Evolutionary conservation across 2,113 vertebrate genomes (phyloP).

Genomic region (Casuarius casuarius): DNA sequence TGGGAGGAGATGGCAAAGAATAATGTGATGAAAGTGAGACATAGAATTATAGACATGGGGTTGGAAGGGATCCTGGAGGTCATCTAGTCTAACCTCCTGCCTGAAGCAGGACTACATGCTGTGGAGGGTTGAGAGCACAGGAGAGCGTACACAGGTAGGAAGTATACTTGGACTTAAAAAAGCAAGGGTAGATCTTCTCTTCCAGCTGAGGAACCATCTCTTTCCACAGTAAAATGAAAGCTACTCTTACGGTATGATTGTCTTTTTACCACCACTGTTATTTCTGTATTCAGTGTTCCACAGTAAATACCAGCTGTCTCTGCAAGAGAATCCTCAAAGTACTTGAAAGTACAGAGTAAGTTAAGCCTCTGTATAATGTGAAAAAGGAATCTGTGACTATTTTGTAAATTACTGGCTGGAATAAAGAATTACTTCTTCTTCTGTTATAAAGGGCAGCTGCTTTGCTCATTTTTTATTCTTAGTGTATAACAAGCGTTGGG

Average conservation of each 20-base stretch:
- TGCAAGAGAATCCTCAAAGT: not conserved
- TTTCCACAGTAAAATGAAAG: not conserved
- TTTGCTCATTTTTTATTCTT: not conserved
- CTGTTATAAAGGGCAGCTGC: not conserved
- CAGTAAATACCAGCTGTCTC: not conserved
- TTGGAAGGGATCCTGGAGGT: not conserved
- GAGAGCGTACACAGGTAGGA: not conserved
- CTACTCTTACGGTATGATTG: not conserved
- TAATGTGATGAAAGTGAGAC: not conserved
- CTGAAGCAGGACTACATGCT: not conserved
- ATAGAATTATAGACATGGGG: not conserved
- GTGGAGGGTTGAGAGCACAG: not conserved
- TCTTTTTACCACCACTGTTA: not conserved
- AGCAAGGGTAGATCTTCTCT: not conserved
- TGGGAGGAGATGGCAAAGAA: not conserved
- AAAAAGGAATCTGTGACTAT: not conserved
- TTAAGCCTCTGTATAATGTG: not conserved
- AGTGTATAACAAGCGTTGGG: not conserved
- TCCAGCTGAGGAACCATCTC: not conserved
- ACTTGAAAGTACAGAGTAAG: not conserved
- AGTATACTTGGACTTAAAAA: not conserved
- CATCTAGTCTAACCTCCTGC: not conserved
- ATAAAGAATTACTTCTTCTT: not conserved
- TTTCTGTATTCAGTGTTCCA: not conserved
- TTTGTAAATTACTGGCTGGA: not conserved